A percentile compares a stretch with the other conserved stretches of the same genome.
phyloP scores from a whole-genome alignment of 2,797 vertebrate genomes.

The Loris lydekkerianus region DNA sequence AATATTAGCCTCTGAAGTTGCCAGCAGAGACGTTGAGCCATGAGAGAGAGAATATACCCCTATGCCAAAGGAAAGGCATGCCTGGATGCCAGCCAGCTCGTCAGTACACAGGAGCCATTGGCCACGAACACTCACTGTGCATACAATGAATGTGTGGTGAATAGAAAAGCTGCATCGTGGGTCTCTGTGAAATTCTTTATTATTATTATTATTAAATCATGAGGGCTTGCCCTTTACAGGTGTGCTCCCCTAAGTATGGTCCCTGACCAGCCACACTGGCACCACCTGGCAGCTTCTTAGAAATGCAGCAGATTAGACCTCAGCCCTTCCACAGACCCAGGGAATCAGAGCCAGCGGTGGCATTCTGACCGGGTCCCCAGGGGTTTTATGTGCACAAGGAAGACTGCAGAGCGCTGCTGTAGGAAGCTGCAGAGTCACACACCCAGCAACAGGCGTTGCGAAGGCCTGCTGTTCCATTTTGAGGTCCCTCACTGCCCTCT shows the following conservation, averaged over 20 bases:
- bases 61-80: background rate
- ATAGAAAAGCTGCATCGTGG: background rate
- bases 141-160: fast-evolving
- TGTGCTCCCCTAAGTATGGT: background rate
- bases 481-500: conserved; percentile 86
- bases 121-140: fast-evolving
- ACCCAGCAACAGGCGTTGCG: fast-evolving
- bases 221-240: background rate
- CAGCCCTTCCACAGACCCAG: background rate
- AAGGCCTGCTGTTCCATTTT: background rate
- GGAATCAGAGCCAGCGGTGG: background rate
- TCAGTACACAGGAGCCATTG: background rate
- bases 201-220: no score
- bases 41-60: background rate
- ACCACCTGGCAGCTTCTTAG: background rate
- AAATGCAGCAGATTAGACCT: background rate
- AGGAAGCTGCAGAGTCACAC: background rate
- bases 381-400: fast-evolving
- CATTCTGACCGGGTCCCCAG: background rate
- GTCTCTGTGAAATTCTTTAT: background rate
- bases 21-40: background rate
- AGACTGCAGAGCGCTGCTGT: background rate
- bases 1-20: background rate
- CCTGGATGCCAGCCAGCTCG: background rate
- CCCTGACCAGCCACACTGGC: no score